phyloP scores from a whole-genome alignment of 2,113 vertebrate species.

The Eira barbara region DNA sequence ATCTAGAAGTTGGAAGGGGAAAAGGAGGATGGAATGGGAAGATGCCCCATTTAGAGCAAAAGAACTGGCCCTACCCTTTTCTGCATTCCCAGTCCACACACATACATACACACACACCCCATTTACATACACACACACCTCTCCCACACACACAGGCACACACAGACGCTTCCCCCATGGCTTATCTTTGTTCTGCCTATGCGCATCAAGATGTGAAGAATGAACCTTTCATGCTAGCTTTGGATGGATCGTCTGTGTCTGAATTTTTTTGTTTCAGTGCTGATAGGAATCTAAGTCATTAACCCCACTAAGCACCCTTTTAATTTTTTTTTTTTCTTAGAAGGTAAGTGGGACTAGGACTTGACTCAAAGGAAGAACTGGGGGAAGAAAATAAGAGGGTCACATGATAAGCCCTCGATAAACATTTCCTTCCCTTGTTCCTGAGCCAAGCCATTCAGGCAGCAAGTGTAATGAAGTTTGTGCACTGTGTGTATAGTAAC shows the following conservation, averaged over 20 bases:
- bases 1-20: not conserved
- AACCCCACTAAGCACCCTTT: not conserved
- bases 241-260: slow-evolving; percentile 12
- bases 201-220: slow-evolving; percentile 39
- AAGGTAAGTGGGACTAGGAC: not conserved
- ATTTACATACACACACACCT: not conserved
- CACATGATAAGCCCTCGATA: not conserved
- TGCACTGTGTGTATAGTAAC: not conserved
- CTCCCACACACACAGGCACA: not conserved
- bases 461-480: not conserved
- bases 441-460: not conserved
- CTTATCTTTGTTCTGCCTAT: slow-evolving; percentile 10
- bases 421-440: slow-evolving; percentile 12
- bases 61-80: not conserved
- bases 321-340: slow-evolving; percentile 4
- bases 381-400: not conserved
- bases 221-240: slow-evolving; percentile 33
- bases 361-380: not conserved
- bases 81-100: not conserved
- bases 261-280: slow-evolving; percentile 26
- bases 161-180: fast-evolving
- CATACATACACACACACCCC: not conserved
- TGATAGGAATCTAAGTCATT: slow-evolving; percentile 62
- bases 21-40: not conserved
- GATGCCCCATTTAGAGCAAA: not conserved